phyloP scores from a whole-genome alignment of 1,140 invertebrate species.

The Bombus confusus region DNA sequence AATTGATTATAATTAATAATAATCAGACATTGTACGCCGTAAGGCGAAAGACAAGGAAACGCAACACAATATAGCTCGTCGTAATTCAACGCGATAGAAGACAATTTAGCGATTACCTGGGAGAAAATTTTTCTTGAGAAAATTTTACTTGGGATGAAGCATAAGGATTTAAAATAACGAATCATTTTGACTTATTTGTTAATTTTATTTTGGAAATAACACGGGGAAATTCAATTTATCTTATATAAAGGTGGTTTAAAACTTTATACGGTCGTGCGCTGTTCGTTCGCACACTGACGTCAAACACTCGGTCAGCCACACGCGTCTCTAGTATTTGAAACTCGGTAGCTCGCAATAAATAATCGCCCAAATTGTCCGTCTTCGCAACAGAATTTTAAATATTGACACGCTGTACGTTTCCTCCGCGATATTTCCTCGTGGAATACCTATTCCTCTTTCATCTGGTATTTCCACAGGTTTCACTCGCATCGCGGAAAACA shows the following conservation, averaged over 20 bases:
- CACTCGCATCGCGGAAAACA: neutral
- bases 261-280: no score
- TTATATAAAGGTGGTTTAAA: no score
- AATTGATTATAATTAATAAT: no score
- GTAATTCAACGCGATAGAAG: accelerated
- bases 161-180: neutral
- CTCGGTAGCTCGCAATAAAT: neutral
- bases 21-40: neutral
- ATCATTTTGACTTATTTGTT: neutral
- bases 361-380: neutral
- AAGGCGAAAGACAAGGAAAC: no score
- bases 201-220: neutral
- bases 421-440: neutral
- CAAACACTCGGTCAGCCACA: no score
- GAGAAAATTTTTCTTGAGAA: neutral
- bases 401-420: neutral
- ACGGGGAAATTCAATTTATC: neutral
- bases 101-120: neutral
- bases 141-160: neutral
- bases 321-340: neutral
- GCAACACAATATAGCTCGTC: no score
- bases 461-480: neutral
- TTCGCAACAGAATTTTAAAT: neutral
- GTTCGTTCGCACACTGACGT: no score
- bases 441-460: neutral